Conservation (phyloP, 2,113 vertebrate genomes). For the Pituophis catenifer region DNA sequence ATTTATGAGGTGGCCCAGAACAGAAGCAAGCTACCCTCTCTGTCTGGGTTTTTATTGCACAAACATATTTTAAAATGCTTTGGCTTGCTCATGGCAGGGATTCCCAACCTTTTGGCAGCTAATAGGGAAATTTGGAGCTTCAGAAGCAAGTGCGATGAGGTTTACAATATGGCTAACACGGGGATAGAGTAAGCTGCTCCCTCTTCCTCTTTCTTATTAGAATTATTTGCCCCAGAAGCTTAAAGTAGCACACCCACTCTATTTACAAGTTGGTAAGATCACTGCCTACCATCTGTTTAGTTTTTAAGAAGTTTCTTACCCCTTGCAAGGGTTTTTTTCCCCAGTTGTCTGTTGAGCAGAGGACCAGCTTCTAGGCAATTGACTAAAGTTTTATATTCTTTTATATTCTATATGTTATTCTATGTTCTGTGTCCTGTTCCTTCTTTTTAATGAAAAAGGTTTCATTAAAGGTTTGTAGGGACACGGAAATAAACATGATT, state of each 20-base stretch:
- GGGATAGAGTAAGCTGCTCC: not conserved
- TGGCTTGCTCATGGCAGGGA: constrained; percentile 11
- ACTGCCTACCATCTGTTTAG: not conserved
- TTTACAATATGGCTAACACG: not conserved
- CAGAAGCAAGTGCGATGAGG: not conserved
- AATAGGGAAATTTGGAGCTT: not conserved
- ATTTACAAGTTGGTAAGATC: not conserved
- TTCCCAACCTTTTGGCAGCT: not conserved
- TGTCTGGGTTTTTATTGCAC: not conserved
- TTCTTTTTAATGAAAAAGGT: not conserved
- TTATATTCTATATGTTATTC: not conserved
- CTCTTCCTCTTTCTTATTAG: not conserved
- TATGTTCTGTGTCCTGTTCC: not conserved
- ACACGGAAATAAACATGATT: not conserved
- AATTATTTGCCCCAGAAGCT: not conserved
- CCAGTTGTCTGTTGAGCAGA: not conserved
- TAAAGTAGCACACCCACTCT: not conserved
- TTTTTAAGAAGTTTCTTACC: not conserved
- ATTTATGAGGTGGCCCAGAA: not conserved
- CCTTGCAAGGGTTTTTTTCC: not conserved
- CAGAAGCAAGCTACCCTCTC: not conserved
- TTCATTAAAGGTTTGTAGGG: not conserved
- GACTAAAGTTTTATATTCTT: not conserved
- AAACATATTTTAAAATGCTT: not conserved
- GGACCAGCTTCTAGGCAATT: not conserved